Base-by-base conservation (phyloP, 92 coral and sea anemone species). In the Porites cylindrica region DNA sequence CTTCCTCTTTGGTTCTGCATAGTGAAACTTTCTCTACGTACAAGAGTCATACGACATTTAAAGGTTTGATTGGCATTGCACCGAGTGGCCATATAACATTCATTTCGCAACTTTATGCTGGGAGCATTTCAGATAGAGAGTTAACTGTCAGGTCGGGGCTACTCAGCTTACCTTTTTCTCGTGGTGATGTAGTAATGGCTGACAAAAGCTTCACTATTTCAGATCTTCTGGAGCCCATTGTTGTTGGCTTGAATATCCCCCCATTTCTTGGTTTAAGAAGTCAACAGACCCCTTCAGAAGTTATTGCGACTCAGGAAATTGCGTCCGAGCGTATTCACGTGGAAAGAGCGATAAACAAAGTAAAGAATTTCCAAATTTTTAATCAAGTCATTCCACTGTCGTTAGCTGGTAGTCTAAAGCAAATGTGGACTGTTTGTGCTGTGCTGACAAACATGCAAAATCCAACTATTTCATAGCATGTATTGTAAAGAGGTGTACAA, bases 341-440 rank as follows among this genome's bases (percentile, higher is more conserved):
- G 29, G 29, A 26, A 26, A 26, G 29, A 26, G 29, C 29, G 29
- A 26, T 26, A 26, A 26, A 26, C 29, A 26, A 26, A 1, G 29
- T 26, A 26, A 26, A 26, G 29, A 26, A 26, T 26, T 26, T 26
- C 29, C 29, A 26, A 26, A 83, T 83, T 19, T 75, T 82, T 64
- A 75, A 88, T 68, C 75, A 66, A 51, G 83, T 66, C 14, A 74
- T 82, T 60, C 91, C 91, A 47, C 32, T 82, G 66, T 47, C 82
- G 13, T 88, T 88, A 53, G 56, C 89, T 69, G 88, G 91, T 7
- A 83, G 82, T 50, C 77, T 88, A 1, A 88, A 88, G 65, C 91
- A 88, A 83, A 88, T 88, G 88, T 88, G 88, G 91, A 88, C 88
- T 12, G 84, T 88, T 73, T 75, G 88, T 88, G 91, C 83, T 2